These are phyloP conservation scores for Sesamia inferens DNA, from an alignment of 2,888 invertebrate species.

Conservation along the genomic window DNA sequence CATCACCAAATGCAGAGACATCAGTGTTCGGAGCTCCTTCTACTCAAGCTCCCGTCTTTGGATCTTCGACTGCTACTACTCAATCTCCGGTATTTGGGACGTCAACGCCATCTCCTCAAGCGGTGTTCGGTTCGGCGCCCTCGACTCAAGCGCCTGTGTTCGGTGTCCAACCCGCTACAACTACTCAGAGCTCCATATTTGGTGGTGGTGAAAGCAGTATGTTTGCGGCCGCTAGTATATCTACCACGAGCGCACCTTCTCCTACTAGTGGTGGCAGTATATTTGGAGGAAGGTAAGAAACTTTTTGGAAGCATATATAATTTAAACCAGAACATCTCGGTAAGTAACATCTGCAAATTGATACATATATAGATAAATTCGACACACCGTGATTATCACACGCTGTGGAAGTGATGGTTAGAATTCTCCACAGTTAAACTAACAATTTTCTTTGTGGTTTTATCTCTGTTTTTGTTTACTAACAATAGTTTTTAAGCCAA, in stretches of 20 bases:
- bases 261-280: conserved; percentile 78
- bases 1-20: conserved; percentile 59
- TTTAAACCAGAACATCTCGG: background rate
- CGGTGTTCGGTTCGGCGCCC: conserved; percentile 68
- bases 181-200: conserved; percentile 78
- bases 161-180: conserved; percentile 72
- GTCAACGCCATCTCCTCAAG: conserved; percentile 51
- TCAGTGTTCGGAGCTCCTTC: conserved; percentile 73
- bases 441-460: too few species aligned
- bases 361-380: too few species aligned
- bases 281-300: conserved; percentile 80
- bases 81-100: conserved; percentile 71
- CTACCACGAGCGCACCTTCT: conserved; percentile 80
- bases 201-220: conserved; percentile 78
- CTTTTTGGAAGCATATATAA: background rate
- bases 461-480: too few species aligned
- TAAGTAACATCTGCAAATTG: background rate
- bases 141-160: conserved; percentile 67
- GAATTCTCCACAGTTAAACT: too few species aligned
- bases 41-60: conserved; percentile 70
- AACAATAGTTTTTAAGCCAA: too few species aligned
- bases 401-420: too few species aligned
- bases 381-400: too few species aligned
- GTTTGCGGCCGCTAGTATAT: conserved; percentile 86
- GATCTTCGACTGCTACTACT: conserved; percentile 62